Evolutionary conservation across 2,113 vertebrate genomes (phyloP).

Genomic region (Nyctibius bracteatus): DNA sequence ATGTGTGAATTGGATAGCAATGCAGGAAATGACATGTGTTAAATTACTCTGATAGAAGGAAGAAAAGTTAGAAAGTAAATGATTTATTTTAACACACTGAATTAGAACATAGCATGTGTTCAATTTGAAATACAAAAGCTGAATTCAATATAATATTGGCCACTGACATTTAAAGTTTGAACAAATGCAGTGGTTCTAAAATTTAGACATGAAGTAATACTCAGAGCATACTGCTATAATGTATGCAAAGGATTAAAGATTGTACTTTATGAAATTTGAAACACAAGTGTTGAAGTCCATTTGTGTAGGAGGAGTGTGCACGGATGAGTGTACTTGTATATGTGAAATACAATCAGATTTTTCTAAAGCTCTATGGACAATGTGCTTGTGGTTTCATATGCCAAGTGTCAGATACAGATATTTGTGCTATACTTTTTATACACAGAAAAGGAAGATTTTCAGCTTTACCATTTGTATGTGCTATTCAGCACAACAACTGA

Average conservation of each 20-base stretch:
- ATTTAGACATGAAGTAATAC: neutral
- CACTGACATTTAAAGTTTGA: constrained; percentile 9
- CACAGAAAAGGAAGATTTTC: neutral
- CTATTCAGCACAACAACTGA: neutral
- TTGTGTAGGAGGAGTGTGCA: neutral
- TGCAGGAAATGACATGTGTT: constrained; percentile 45
- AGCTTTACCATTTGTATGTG: neutral
- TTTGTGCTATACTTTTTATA: neutral
- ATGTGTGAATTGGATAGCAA: constrained; percentile 63
- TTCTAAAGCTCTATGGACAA: neutral
- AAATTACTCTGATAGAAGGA: constrained; percentile 45
- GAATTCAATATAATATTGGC: constrained; percentile 1
- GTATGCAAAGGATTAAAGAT: neutral
- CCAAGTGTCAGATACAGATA: neutral
- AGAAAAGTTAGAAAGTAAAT: constrained; percentile 47
- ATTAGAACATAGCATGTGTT: constrained; percentile 51
- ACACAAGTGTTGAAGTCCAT: neutral
- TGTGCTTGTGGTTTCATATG: neutral
- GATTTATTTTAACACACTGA: constrained; percentile 52
- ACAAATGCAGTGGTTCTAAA: neutral
- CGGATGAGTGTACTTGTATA: neutral
- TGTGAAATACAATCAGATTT: neutral
- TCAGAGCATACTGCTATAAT: neutral
- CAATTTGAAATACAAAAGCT: constrained; percentile 40
- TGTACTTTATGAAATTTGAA: neutral